Evolutionary conservation across 2,113 vertebrate species (phyloP).

Genomic region (Grus americana): DNA sequence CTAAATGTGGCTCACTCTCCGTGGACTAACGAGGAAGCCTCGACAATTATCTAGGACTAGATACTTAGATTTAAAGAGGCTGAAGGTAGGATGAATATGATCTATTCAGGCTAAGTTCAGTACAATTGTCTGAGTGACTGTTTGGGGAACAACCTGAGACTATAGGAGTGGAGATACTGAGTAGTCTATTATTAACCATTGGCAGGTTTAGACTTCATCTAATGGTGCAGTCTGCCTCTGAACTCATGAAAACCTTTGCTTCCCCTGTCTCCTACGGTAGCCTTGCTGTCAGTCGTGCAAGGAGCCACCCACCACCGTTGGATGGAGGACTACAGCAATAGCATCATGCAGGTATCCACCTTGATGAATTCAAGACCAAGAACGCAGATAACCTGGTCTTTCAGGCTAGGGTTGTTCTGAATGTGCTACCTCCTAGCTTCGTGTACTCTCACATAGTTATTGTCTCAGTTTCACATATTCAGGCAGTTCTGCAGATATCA

Average conservation of each 20-base stretch:
- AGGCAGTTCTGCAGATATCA: neutral
- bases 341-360: neutral
- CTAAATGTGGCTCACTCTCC: neutral
- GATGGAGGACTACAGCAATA: neutral
- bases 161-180: neutral
- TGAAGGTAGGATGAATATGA: neutral
- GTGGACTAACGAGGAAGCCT: neutral
- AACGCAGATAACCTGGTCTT: neutral
- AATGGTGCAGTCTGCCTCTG: rapidly evolving
- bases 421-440: neutral
- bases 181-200: neutral
- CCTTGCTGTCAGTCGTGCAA: neutral
- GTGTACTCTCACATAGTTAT: neutral
- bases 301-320: neutral
- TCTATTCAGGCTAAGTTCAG: neutral
- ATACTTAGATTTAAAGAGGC: neutral
- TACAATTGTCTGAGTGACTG: neutral
- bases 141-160: neutral
- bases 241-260: neutral
- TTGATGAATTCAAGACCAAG: neutral
- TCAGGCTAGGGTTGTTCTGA: neutral
- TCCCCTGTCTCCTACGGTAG: rapidly evolving
- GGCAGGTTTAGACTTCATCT: neutral
- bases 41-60: neutral
- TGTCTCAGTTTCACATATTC: neutral